Conservation (phyloP, 2,888 invertebrate species). For the Rhagophthalmus giganteus region DNA sequence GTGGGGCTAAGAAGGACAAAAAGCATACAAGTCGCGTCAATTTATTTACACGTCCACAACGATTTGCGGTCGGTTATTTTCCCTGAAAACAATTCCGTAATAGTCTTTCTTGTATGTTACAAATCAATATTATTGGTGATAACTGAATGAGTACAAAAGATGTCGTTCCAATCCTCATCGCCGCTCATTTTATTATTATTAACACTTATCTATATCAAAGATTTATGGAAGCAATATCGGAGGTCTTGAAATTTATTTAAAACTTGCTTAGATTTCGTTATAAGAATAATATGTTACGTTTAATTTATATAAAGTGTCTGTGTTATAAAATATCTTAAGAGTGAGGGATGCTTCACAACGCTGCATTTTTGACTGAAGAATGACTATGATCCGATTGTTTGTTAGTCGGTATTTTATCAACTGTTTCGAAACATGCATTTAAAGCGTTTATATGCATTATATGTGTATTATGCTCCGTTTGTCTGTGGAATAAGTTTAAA, state of each 20-base stretch:
- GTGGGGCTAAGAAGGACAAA: slow-evolving; percentile 8
- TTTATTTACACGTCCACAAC: too few relatives aligned
- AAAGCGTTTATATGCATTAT: too few relatives aligned
- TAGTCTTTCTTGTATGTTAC: slow-evolving; percentile 37
- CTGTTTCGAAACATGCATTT: too few relatives aligned
- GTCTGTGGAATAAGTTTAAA: too few relatives aligned
- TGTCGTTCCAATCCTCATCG: slow-evolving; percentile 43
- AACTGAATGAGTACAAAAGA: slow-evolving; percentile 55
- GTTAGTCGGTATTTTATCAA: too few relatives aligned
- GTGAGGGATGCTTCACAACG: slow-evolving; percentile 7
- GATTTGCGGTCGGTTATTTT: too few relatives aligned
- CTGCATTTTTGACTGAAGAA: not conserved
- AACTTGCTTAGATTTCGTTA: slow-evolving; percentile 21
- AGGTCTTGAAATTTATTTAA: slow-evolving; percentile 39
- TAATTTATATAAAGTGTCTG: slow-evolving; percentile 14
- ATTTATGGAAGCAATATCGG: slow-evolving; percentile 54
- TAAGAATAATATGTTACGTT: slow-evolving; percentile 16
- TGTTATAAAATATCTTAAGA: slow-evolving; percentile 9
- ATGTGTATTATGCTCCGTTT: too few relatives aligned
- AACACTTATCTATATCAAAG: slow-evolving; percentile 48
- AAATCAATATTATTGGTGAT: slow-evolving; percentile 50
- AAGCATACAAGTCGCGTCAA: too few relatives aligned
- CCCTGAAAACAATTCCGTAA: slow-evolving; percentile 12
- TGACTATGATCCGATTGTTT: slow-evolving; percentile 2
- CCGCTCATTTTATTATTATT: slow-evolving; percentile 46